Conservation (phyloP, 2,797 vertebrate species). For the Thripadectes ignobilis region DNA sequence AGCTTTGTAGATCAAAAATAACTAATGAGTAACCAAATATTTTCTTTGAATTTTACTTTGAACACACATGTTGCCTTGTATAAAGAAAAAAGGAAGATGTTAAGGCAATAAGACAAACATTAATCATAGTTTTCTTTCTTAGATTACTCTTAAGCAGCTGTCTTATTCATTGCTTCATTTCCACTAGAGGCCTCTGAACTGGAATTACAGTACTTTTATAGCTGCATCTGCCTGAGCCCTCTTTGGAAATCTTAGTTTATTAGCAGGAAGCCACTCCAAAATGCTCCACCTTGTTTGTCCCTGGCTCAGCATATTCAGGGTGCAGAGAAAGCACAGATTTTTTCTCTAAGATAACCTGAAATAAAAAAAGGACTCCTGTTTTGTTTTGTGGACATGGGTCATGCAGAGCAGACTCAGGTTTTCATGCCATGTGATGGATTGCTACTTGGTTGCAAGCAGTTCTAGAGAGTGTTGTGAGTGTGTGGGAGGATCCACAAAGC, state of each 20-base stretch:
- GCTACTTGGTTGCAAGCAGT: neutral
- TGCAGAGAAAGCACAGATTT: neutral
- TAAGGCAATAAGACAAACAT: constrained; percentile 15
- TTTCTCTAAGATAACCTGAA: neutral
- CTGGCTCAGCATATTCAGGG: neutral
- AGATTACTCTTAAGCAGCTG: constrained; percentile 37
- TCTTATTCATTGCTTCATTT: constrained; percentile 43
- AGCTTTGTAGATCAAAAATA: neutral
- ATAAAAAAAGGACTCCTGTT: neutral
- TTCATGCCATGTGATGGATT: neutral
- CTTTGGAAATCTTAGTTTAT: constrained; percentile 41
- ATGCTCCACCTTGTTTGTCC: constrained; percentile 5
- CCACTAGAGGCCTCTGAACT: neutral
- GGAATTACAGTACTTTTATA: constrained; percentile 29
- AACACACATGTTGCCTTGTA: neutral
- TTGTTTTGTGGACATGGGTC: neutral
- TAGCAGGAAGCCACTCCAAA: neutral
- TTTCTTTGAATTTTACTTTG: neutral
- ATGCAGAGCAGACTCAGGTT: neutral
- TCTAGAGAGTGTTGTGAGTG: neutral
- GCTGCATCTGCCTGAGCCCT: constrained; percentile 37
- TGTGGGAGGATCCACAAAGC: neutral
- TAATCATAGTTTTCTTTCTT: constrained; percentile 34
- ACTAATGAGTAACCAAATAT: neutral
- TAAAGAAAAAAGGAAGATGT: neutral